Base-by-base conservation (phyloP, 2,797 vertebrate species). In the Ctenopoma kingsleyae region DNA sequence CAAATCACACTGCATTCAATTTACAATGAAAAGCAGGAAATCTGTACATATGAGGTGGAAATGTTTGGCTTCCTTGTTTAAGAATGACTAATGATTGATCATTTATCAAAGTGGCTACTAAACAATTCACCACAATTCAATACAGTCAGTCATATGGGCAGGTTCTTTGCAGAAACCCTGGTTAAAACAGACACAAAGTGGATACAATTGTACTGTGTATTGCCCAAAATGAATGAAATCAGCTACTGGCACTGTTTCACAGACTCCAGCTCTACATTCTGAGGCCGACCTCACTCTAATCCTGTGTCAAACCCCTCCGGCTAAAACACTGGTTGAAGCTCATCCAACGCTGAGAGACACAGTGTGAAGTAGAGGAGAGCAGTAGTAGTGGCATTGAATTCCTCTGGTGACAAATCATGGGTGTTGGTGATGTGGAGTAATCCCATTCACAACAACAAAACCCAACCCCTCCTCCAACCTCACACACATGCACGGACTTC, bases 391-490 rank as follows among this genome's bases (percentile, higher is more conserved):
- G 77, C 67, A 69, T 16, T 58, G 46, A 78, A 90, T 88, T 87
- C 85, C 88, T 89, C 85, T 77, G 77, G 77, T 89, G 77, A 86
- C 86, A 81, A 88, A 82, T 55, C 43, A 67, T 77, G 83, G 82
- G 76, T 82, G 85, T 74, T 78, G 78, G 73, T 74, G 80, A 83
- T 84, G 86, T 88, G 71, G 79, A 87, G 84, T 87, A 91, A 92
- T 91, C 87, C 84, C 85, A 91, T 85, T 91, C 85, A 90, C 84
- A 89, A 89, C 80, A 87, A 89, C 90, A 88, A 81, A 85, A 73
- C 87, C 87, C 84, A 81, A 74, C 88, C 89, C 89, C 89, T 87
- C 74, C 38, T 56, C 41, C 59, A 69, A 30, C 36, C 49, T 19
- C 50, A 32, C 11, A 19, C 49, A 15, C 54, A 17, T 40, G 20